Base-by-base conservation (phyloP, 2,113 vertebrate genomes). In the Forbesichthys papilliferus region DNA sequence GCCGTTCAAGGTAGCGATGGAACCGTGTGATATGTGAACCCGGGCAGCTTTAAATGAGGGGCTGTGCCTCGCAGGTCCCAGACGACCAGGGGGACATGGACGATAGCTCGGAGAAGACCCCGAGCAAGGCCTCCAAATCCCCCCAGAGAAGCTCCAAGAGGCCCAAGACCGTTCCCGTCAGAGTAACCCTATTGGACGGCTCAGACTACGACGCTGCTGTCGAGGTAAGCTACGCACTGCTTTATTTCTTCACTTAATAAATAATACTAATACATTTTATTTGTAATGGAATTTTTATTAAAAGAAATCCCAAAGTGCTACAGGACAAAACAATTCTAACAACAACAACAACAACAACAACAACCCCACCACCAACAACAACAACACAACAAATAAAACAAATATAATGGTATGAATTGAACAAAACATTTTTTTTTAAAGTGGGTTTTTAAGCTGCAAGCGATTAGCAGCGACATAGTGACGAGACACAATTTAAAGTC, bases 91-190 rank as follows among this genome's bases (percentile, higher is more conserved):
- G 94, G 46, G 95, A 98, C 66, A 90, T 93, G 0, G 97, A 99
- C 0, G 95, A 95, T 73, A 93, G 95, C 56, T 98, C 95, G 0
- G 98, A 98, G 81, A 96, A 95, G 91, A 99, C 98, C 0, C 97
- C 97, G 69, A 98, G 96, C 89, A 98, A 95, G 91, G 94, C 95
- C 79, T 96, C 97, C 86, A 96, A 95, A 79, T 99, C 98, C 0
- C 98, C 98, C 11, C 96, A 98, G 91, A 98, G 96, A 92, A 92
- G 82, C 57, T 91, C 79, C 88, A 98, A 96, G 85, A 93, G 96
- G 72, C 91, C 94, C 68, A 98, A 98, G 92, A 96, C 95, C 5
- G 88, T 95, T 49, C 87, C 95, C 33, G 95, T 97, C 88, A 97
- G 94, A 87, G 94, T 99, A 79, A 95, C 88, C 14, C 92, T 99